These are phyloP conservation scores for Monochamus alternatus DNA, from an alignment of 2,888 invertebrate genomes.

Conservation along the genomic window DNA sequence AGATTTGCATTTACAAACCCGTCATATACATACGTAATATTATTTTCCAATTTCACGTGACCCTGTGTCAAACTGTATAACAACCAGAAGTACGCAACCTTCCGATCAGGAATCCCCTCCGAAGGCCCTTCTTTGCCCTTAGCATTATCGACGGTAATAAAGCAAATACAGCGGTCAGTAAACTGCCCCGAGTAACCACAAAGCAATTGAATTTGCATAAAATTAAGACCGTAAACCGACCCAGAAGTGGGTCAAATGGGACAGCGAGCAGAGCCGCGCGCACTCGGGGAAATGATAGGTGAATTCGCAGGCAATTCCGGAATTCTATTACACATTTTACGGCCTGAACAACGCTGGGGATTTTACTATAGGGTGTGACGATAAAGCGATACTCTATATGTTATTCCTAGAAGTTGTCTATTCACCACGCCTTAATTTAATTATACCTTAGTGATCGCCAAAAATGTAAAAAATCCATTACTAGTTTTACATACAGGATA, in stretches of 20 bases:
- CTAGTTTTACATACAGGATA: too few species aligned
- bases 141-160: background rate
- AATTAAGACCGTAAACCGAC: constrained; percentile 8
- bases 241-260: constrained; percentile 15
- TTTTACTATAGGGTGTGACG: constrained; percentile 17
- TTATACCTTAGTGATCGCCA: too few species aligned
- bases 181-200: constrained; percentile 2
- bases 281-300: background rate
- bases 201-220: constrained; percentile 23
- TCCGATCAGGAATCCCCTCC: too few species aligned
- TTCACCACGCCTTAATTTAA: too few species aligned
- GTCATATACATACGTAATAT: too few species aligned
- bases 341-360: background rate
- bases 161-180: background rate
- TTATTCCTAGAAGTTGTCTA: background rate
- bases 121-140: too few species aligned
- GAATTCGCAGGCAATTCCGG: constrained; percentile 2
- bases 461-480: too few species aligned
- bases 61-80: too few species aligned
- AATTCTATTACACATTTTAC: constrained; percentile 26
- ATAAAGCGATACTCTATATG: background rate
- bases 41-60: too few species aligned
- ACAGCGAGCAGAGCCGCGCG: background rate
- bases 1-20: too few species aligned
- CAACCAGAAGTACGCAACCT: too few species aligned